A percentile compares a stretch with the other conserved stretches of the same genome.
phyloP scores from a whole-genome alignment of 1,140 invertebrate genomes.

The Drosophila ironensis region DNA sequence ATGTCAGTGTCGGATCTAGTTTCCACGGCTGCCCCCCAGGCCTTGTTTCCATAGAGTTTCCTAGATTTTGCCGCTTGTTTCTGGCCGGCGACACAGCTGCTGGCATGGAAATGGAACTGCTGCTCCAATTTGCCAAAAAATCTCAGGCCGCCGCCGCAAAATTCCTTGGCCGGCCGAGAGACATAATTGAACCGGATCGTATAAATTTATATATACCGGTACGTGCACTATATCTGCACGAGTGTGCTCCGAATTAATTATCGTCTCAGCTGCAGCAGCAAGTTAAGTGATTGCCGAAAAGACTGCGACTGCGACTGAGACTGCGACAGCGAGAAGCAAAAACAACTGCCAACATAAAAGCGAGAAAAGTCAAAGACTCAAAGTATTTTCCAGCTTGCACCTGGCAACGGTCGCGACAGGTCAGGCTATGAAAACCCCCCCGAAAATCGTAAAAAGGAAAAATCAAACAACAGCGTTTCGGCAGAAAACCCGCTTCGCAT shows the following conservation, averaged over 20 bases:
- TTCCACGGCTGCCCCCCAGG: background rate
- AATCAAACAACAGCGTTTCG: conserved; percentile 5
- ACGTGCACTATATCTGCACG: too few species aligned
- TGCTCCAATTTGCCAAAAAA: conserved; percentile 73
- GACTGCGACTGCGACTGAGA: background rate
- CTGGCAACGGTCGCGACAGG: conserved; percentile 69
- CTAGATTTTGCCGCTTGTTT: background rate
- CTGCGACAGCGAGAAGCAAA: background rate
- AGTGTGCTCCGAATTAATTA: conserved; percentile 71
- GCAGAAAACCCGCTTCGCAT: conserved; percentile 54
- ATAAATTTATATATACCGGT: conserved; percentile 5
- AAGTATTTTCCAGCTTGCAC: conserved; percentile 68
- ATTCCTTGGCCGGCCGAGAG: conserved; percentile 51
- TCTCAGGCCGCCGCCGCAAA: conserved; percentile 49
- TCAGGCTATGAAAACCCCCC: conserved; percentile 45
- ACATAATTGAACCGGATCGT: conserved; percentile 72
- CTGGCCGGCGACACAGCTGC: conserved; percentile 35
- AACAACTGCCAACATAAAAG: conserved; percentile 23
- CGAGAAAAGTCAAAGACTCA: conserved; percentile 69
- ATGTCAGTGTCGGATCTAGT: conserved; percentile 52
- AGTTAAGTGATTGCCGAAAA: conserved; percentile 48
- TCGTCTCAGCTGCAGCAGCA: conserved; percentile 67
- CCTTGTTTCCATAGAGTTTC: background rate
- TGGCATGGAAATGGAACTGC: conserved; percentile 65
- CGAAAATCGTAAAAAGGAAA: conserved; percentile 23